Percentiles rank a stretch among this genome's conserved stretches.
Conservation (phyloP, 2,113 vertebrate species). For the Chitala chitala region DNA sequence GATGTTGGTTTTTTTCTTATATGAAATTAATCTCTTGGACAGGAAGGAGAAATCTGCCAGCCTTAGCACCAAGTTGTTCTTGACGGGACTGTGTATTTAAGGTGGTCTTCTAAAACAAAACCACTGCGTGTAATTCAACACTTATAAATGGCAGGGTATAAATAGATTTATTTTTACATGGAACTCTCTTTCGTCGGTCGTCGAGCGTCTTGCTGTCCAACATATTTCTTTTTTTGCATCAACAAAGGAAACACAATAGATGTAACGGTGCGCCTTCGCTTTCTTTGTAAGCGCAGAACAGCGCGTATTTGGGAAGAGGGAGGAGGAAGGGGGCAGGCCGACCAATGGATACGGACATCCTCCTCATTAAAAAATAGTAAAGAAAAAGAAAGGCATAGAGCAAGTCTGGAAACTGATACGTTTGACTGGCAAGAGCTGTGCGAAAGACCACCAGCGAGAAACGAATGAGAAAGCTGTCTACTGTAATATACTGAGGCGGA, state of each 20-base stretch:
- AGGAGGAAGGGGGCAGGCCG: conserved; percentile 22
- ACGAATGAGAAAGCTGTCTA: conserved; percentile 27
- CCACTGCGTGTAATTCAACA: too few relatives aligned
- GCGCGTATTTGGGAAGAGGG: background rate
- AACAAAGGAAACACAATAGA: conserved; percentile 2
- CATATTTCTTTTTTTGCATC: background rate
- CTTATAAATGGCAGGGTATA: too few relatives aligned
- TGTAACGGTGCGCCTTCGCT: background rate
- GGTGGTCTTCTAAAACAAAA: too few relatives aligned
- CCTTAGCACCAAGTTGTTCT: too few relatives aligned
- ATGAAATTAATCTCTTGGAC: too few relatives aligned
- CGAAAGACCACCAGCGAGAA: background rate
- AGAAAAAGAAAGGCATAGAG: conserved; percentile 31
- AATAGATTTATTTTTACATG: too few relatives aligned
- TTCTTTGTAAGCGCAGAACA: conserved; percentile 22
- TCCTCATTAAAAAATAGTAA: conserved; percentile 42
- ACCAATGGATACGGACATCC: conserved; percentile 58
- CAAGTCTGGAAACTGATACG: conserved; percentile 27
- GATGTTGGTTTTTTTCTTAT: too few relatives aligned
- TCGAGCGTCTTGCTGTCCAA: too few relatives aligned
- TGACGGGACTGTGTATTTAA: too few relatives aligned
- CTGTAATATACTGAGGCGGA: conserved; percentile 23
- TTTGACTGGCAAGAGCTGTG: conserved; percentile 40
- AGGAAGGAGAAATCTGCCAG: too few relatives aligned
- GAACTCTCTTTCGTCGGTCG: too few relatives aligned